phyloP scores from a whole-genome alignment of 64 coral and sea anemone genomes.

The Anthopleura sola region DNA sequence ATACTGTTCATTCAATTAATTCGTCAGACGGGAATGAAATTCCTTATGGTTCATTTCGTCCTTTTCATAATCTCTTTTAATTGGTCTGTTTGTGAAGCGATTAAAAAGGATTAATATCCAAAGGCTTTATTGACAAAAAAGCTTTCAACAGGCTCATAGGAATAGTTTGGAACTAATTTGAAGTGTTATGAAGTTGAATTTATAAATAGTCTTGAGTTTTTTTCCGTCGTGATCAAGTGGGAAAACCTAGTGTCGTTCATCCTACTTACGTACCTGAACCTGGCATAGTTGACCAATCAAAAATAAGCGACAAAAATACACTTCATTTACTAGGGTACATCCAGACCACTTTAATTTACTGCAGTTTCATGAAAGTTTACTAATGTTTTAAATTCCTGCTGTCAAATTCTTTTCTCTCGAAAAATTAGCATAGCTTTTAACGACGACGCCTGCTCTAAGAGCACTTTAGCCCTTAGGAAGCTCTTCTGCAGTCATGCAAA shows the following conservation, averaged over 20 bases:
- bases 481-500: background rate
- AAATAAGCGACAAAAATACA: background rate
- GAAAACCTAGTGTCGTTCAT: background rate
- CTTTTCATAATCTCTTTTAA: background rate
- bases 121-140: background rate
- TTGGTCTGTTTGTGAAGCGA: background rate
- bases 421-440: background rate
- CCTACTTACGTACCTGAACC: background rate
- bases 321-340: background rate
- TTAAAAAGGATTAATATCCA: background rate
- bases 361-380: conserved; percentile 11
- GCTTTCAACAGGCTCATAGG: background rate
- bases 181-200: background rate
- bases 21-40: no score
- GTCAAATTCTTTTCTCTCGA: background rate
- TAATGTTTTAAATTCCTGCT: background rate
- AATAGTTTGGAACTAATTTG: background rate
- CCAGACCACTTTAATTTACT: background rate
- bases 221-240: background rate
- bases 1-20: no score
- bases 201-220: background rate
- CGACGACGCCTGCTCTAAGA: background rate
- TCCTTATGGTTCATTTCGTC: background rate
- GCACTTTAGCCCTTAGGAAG: background rate
- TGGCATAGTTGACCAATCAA: background rate